Evolutionary conservation across 2,113 vertebrate species (phyloP), one percentile per base, ranked within the genome.

Genomic region (Phyllostomus hastatus): DNA sequence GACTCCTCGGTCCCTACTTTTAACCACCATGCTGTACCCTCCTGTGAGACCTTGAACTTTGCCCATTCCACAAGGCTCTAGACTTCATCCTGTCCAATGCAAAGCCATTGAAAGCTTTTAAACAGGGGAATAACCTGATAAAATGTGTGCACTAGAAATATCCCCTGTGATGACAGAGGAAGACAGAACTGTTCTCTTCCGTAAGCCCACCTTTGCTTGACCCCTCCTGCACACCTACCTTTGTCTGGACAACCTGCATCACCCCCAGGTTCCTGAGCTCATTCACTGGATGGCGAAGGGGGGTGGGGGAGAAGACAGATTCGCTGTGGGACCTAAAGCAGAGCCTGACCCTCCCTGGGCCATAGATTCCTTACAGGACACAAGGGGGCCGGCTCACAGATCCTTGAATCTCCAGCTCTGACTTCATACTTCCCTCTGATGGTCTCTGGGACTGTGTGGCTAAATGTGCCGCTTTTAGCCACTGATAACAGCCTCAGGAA

Each of bases 401-500:
- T 52, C 24, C 64, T 73, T 43, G 35, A 52, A n/a, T 52, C 72
- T 76, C 35, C 43, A 59, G 35, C 70, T 81, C 31, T 28, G 35
- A 43, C 50, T 31, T 46, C 35, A 26, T 9, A 43, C n/a, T 69
- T 87, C 17, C 28, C 66, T 84, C 66, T 35, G n/a, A 57, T 61
- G 26, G 52, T 24, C 31, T 73, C 92, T 64, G 50, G 35, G 86
- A 46, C 83, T 28, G 3, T 26, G 66, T 43, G 4, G 46, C 59
- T 82, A 59, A 78, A 16, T 31, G 66, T 81, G 61, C 82, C 72
- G 59, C 86, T 43, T 92, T 72, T 7, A 85, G 86, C 86, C 86
- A 72, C 72, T 94, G 70, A 26, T 20, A 61, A 67, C 50, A 81
- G 78, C 89, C 94, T 91, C 43, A n/a, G 72, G 93, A 88, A 92